These are phyloP conservation scores for Axinella damicornis DNA, from an alignment of 37 sponge, comb jelly and placozoan species.

Conservation along the genomic window DNA sequence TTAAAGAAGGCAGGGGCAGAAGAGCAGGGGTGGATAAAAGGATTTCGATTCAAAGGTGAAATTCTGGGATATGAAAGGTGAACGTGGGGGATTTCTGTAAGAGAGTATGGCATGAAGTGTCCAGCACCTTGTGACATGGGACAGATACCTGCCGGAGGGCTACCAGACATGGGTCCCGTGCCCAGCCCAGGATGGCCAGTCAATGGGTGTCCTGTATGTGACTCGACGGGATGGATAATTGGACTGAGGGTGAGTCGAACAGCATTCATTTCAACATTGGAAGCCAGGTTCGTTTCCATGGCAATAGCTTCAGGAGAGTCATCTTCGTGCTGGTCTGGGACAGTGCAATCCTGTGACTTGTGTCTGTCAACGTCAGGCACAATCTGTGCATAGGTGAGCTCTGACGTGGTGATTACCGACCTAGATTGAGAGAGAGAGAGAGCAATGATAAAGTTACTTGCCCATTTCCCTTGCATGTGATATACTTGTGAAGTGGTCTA, in stretches of 20 bases:
- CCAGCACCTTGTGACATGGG: neutral
- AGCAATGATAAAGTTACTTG: neutral
- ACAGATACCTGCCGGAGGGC: neutral
- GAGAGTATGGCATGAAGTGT: neutral
- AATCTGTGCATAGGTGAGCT: slow-evolving; percentile 21
- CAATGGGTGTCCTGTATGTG: too few relatives aligned
- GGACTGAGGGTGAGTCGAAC: slow-evolving; percentile 34
- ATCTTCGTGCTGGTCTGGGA: slow-evolving; percentile 40
- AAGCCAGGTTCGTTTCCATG: neutral
- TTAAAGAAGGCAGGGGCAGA: neutral
- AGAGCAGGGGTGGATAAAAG: neutral
- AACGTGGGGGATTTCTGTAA: slow-evolving; percentile 1
- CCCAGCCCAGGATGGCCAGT: neutral
- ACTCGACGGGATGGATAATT: neutral
- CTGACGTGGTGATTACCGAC: neutral
- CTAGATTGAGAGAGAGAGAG: neutral
- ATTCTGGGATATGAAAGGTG: neutral
- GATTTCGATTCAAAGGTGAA: neutral
- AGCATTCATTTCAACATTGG: slow-evolving; percentile 30
- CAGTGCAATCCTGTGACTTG: slow-evolving; percentile 15
- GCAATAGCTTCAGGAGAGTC: neutral
- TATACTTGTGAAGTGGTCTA: too few relatives aligned
- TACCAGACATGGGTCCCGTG: neutral
- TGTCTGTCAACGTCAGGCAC: slow-evolving; percentile 29
- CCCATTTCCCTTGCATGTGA: too few relatives aligned